phyloP scores from a whole-genome alignment of 2,888 invertebrate genomes.

The Cheilosia urbana region DNA sequence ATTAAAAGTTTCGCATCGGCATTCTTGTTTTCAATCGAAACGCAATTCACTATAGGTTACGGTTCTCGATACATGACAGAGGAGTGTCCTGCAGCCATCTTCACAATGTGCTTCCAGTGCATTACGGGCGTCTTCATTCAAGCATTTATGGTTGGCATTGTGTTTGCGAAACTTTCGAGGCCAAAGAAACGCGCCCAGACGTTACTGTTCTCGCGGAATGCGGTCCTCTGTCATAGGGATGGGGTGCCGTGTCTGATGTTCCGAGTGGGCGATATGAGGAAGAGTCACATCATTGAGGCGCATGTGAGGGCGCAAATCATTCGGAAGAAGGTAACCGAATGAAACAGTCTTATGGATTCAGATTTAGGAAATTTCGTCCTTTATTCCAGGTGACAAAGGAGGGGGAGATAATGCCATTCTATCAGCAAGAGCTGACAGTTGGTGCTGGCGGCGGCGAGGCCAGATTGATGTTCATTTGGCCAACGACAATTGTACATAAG shows the following conservation, averaged over 20 bases:
- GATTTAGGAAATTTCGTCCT: neutral
- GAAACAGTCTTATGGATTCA: too few species aligned
- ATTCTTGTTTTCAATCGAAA: constrained; percentile 97
- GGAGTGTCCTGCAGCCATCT: constrained; percentile 90
- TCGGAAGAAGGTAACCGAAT: constrained; percentile 90
- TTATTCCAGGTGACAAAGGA: constrained; percentile 89
- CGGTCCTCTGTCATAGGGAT: constrained; percentile 96
- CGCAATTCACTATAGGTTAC: constrained; percentile 95
- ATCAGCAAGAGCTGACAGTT: constrained; percentile 96
- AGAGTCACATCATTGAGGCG: constrained; percentile 98
- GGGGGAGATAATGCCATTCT: constrained; percentile 96
- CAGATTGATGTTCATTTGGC: constrained; percentile 98
- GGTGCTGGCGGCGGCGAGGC: constrained; percentile 96
- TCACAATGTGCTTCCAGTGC: constrained; percentile 95
- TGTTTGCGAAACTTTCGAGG: constrained; percentile 92
- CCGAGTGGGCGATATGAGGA: constrained; percentile 98
- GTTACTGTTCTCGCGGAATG: constrained; percentile 95
- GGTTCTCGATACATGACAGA: constrained; percentile 84
- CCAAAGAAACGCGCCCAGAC: constrained; percentile 99
- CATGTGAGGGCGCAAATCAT: constrained; percentile 98
- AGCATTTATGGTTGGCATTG: constrained; percentile 86
- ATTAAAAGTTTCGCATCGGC: constrained; percentile 96
- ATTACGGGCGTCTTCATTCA: constrained; percentile 91
- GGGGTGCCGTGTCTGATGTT: constrained; percentile 96
- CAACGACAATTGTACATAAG: constrained; percentile 97